These are phyloP conservation scores for Pristionchus japonicus DNA, from an alignment of 2,888 invertebrate genomes.

Conservation along the genomic window DNA sequence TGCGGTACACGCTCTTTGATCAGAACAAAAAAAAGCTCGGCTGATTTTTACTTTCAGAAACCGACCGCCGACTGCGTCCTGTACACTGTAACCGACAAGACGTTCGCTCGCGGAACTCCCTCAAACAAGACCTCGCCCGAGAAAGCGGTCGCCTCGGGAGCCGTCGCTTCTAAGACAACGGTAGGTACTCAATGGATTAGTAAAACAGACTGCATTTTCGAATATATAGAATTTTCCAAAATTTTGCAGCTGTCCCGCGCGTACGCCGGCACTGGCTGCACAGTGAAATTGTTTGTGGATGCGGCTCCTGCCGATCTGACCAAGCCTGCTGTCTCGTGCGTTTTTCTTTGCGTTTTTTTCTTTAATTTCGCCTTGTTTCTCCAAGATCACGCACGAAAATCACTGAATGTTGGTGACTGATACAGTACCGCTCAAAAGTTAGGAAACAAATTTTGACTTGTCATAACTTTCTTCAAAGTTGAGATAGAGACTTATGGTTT, in stretches of 20 bases:
- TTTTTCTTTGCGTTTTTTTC: too few species aligned
- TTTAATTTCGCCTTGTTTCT: too few species aligned
- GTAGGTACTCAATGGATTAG: background rate
- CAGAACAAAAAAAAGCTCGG: too few species aligned
- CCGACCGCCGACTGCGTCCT: background rate
- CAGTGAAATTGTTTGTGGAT: background rate
- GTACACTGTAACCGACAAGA: background rate
- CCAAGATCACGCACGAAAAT: too few species aligned
- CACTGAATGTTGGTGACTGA: too few species aligned
- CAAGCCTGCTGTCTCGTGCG: background rate
- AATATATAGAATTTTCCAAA: background rate
- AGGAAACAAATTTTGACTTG: too few species aligned
- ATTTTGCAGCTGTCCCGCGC: constrained; percentile 1
- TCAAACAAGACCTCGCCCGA: background rate
- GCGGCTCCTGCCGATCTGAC: background rate
- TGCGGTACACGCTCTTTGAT: too few species aligned
- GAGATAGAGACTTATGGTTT: too few species aligned
- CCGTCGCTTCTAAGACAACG: background rate
- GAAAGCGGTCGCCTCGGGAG: background rate
- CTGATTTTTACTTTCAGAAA: too few species aligned
- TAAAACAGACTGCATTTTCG: background rate
- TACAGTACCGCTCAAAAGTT: too few species aligned
- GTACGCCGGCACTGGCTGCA: constrained; percentile 16
- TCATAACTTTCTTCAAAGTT: too few species aligned
- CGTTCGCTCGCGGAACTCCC: background rate